Conservation (phyloP, 1,140 invertebrate genomes). For the Epicauta chinensis region DNA sequence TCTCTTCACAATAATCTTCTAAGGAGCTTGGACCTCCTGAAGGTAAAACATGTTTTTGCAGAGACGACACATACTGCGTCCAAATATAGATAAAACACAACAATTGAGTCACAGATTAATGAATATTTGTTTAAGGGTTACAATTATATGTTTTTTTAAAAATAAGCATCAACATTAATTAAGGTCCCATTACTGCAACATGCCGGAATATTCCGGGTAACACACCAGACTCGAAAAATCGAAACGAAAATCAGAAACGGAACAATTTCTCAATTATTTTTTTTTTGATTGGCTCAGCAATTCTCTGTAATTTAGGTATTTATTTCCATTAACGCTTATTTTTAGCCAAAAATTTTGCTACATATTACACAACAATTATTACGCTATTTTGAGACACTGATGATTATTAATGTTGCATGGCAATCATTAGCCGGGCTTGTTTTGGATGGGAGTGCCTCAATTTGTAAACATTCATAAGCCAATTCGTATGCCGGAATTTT, state of each 20-base stretch:
- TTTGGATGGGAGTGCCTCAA: constrained; percentile 34
- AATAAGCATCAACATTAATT: constrained; percentile 25
- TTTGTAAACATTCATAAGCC: constrained; percentile 13
- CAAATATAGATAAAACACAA: constrained; percentile 21
- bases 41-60: constrained; percentile 25
- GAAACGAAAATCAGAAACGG: too few species aligned
- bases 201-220: constrained; percentile 7
- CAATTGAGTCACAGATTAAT: constrained; percentile 12
- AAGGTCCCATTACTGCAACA: constrained; percentile 31
- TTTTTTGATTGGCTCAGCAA: constrained; percentile 45
- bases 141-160: neutral
- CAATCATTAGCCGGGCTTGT: constrained; percentile 37
- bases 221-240: constrained; percentile 27
- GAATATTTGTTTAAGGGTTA: constrained; percentile 13
- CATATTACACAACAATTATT: constrained; percentile 14
- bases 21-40: constrained; percentile 33
- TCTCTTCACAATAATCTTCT: constrained; percentile 46
- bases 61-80: constrained; percentile 17
- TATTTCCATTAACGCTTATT: constrained; percentile 21
- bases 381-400: constrained; percentile 23
- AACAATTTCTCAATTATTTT: too few species aligned
- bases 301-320: constrained; percentile 30
- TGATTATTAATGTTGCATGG: constrained; percentile 24
- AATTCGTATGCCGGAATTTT: constrained; percentile 6
- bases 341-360: constrained; percentile 25